Evolutionary conservation across 1,140 invertebrate species (phyloP).

Genomic region (Drosophila navojoa): DNA sequence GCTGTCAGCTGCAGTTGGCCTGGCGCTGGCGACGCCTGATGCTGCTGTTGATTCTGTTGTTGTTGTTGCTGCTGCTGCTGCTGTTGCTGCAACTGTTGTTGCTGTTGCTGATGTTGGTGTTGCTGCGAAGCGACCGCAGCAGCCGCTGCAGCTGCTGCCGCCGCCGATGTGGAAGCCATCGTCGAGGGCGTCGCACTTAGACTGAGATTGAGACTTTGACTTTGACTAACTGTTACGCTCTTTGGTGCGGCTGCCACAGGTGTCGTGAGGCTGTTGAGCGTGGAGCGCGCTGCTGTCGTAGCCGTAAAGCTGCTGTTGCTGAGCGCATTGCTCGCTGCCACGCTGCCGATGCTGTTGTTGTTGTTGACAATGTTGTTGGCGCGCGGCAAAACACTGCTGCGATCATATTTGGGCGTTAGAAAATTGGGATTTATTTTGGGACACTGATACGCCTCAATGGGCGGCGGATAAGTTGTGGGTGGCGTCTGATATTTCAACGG

Average conservation of each 20-base stretch:
- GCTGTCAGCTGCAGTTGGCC: constrained; percentile 21
- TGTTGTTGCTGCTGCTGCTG: constrained; percentile 17
- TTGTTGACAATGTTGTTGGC: constrained; percentile 52
- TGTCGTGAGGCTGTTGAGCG: constrained; percentile 22
- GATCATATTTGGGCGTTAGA: constrained; percentile 79
- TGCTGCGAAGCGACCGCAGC: background rate
- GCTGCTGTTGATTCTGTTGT: constrained; percentile 41
- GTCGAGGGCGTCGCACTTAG: constrained; percentile 27
- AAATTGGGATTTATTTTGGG: constrained; percentile 83
- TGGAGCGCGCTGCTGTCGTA: constrained; percentile 6
- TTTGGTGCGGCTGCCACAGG: constrained; percentile 30
- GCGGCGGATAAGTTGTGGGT: constrained; percentile 79
- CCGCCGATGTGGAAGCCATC: constrained; percentile 56
- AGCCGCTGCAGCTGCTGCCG: constrained; percentile 57
- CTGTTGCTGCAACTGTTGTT: background rate
- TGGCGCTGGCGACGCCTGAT: constrained; percentile 1
- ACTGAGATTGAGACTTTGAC: constrained; percentile 57
- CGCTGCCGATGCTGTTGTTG: constrained; percentile 34
- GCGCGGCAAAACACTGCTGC: constrained; percentile 56
- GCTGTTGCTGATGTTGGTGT: constrained; percentile 12
- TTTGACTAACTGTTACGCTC: constrained; percentile 36
- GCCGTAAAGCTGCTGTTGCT: constrained; percentile 19
- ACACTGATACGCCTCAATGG: constrained; percentile 82
- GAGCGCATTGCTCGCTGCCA: constrained; percentile 35
- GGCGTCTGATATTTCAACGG: constrained; percentile 78